phyloP scores from a whole-genome alignment of 2,797 vertebrate genomes.

The Vipera latastei region DNA sequence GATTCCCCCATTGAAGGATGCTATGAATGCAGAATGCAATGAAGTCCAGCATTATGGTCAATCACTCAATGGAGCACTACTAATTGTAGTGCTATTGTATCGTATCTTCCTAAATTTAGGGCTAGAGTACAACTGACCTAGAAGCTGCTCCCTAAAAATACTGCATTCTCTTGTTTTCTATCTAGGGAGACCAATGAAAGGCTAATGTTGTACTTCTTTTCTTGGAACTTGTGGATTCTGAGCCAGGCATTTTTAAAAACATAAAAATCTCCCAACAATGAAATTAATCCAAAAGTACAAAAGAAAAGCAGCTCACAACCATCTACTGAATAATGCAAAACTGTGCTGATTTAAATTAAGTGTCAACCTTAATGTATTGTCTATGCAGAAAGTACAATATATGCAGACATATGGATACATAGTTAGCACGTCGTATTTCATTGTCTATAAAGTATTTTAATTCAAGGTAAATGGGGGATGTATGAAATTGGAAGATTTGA shows the following conservation, averaged over 20 bases:
- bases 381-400: slow-evolving; percentile 57
- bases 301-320: slow-evolving; percentile 69
- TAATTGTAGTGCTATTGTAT: neutral
- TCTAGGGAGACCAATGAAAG: slow-evolving; percentile 55
- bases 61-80: neutral
- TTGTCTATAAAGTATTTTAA: slow-evolving; percentile 66
- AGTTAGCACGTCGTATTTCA: slow-evolving; percentile 66
- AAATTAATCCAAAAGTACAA: slow-evolving; percentile 73
- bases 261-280: slow-evolving; percentile 70
- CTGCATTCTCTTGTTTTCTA: slow-evolving; percentile 41
- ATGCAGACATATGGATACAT: slow-evolving; percentile 37
- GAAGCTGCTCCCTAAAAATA: slow-evolving; percentile 53
- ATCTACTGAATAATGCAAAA: slow-evolving; percentile 68
- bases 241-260: slow-evolving; percentile 68
- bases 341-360: slow-evolving; percentile 67
- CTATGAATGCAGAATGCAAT: neutral
- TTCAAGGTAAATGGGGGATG: slow-evolving; percentile 54
- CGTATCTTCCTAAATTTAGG: neutral
- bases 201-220: slow-evolving; percentile 57
- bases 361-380: slow-evolving; percentile 59
- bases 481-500: slow-evolving; percentile 56
- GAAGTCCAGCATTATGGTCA: neutral
- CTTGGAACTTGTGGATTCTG: slow-evolving; percentile 55
- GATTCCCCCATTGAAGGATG: neutral
- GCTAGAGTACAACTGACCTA: neutral